Evolutionary conservation across 2,888 invertebrate genomes (phyloP), one percentile per base, ranked within the genome.

Genomic region (Heterodera filipjevi): DNA sequence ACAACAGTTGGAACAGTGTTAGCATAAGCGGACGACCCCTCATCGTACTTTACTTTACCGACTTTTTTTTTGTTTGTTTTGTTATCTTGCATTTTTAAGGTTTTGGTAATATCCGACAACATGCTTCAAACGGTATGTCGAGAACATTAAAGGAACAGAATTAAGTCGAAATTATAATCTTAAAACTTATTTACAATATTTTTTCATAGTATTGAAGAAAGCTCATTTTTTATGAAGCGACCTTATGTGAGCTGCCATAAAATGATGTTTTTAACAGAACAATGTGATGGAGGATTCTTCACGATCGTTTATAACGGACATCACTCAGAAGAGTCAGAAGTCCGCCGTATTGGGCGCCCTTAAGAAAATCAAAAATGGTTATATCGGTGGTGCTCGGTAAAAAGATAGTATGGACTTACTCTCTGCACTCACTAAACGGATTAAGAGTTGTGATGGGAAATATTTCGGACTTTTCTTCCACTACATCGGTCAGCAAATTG

Each of bases 311-410:
- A 72, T 72, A n/a, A 76, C 59, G 32, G 49, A 44, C 19, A 27
- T 77, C 27, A 46, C 68, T 35, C 68, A 68, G 22, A 68, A 32
- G 19, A 68, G 82, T 12, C 82, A 82, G 66, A 77, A 78, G 64
- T 83, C 82, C 0, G 86, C 87, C 2, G 95, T 99, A 93, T 93
- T 97, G 85, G 95, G 96, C 2, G 98, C 98, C 1, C 95, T 99
- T 93, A 95, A 96, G 89, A 99, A 99, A 90, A 91, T 99, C 5
- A 96, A 96, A 90, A 96, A 96, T 80, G 99, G 99, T 16, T 99
- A 99, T 89, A 95, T 98, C 77, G 96, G 96, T 89, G 99, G 98
- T n/a, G 97, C 98, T 0, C 92, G 92, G 92, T 92, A 86, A 5
- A 19, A 32, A 12, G 14, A 19, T 46, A 30, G 16, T 30, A 35